Percentiles rank a stretch among this genome's conserved stretches.
phyloP scores from a whole-genome alignment of 2,888 invertebrate species.

The Microctonus hyperodae region DNA sequence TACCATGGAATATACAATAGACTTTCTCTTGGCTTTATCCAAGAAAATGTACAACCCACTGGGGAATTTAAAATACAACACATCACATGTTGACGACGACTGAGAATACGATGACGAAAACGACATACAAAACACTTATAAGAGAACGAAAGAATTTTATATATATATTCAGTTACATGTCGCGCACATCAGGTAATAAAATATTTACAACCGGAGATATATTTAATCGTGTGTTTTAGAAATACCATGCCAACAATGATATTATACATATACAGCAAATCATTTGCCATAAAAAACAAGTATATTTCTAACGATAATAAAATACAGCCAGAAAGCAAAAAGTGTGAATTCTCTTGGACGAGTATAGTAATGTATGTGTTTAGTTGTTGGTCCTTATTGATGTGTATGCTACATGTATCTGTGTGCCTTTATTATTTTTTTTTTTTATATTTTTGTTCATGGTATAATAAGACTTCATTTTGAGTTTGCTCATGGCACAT shows the following conservation, averaged over 20 bases:
- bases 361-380: background rate
- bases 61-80: background rate
- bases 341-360: background rate
- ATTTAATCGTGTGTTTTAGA: conserved; percentile 2
- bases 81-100: background rate
- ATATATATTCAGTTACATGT: background rate
- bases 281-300: conserved; percentile 5
- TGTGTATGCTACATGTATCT: background rate
- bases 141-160: background rate
- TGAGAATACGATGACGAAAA: background rate
- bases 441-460: background rate
- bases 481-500: background rate
- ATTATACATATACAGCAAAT: background rate
- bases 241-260: background rate
- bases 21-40: conserved; percentile 13
- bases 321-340: background rate
- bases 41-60: conserved; percentile 16
- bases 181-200: conserved; percentile 11
- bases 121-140: background rate
- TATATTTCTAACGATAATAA: background rate
- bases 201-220: conserved; percentile 25
- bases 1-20: conserved; percentile 7
- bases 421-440: background rate
- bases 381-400: background rate
- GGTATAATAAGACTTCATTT: background rate